Percentiles rank a stretch among this genome's conserved stretches.
These are phyloP conservation scores for Hippocampus guttulatus DNA, from an alignment of 2,113 vertebrate species.

Conservation along the genomic window DNA sequence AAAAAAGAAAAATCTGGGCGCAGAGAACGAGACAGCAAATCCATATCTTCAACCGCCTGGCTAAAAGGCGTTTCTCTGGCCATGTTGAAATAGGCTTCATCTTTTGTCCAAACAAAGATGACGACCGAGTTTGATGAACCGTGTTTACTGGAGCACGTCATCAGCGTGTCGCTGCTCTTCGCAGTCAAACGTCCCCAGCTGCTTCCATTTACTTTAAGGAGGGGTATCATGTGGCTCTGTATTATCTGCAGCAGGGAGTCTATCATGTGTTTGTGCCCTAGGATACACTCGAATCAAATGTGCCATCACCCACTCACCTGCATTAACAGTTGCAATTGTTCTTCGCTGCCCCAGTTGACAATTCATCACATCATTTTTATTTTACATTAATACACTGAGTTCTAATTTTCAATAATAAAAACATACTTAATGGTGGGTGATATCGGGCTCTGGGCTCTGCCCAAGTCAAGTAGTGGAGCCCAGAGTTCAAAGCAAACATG, in stretches of 20 bases:
- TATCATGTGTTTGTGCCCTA: conserved; percentile 5
- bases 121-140: conserved; percentile 1
- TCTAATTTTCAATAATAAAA: too few relatives aligned
- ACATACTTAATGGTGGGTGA: too few relatives aligned
- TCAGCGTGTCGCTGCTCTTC: neutral
- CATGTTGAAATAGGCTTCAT: conserved; percentile 31
- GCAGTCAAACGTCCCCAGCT: neutral
- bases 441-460: too few relatives aligned
- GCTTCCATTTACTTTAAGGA: conserved; percentile 16
- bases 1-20: conserved; percentile 15
- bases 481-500: too few relatives aligned
- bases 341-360: neutral
- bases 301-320: neutral
- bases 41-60: conserved; percentile 37
- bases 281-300: neutral
- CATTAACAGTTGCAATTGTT: conserved; percentile 7
- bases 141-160: conserved; percentile 9
- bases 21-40: conserved; percentile 40
- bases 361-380: neutral
- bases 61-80: conserved; percentile 16
- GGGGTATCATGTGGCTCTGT: conserved; percentile 16
- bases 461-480: too few relatives aligned
- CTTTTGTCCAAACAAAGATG: conserved; percentile 13
- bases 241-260: conserved; percentile 1
- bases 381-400: too few relatives aligned